Conservation (phyloP, 2,113 vertebrate genomes). For the Colossoma macropomum region DNA sequence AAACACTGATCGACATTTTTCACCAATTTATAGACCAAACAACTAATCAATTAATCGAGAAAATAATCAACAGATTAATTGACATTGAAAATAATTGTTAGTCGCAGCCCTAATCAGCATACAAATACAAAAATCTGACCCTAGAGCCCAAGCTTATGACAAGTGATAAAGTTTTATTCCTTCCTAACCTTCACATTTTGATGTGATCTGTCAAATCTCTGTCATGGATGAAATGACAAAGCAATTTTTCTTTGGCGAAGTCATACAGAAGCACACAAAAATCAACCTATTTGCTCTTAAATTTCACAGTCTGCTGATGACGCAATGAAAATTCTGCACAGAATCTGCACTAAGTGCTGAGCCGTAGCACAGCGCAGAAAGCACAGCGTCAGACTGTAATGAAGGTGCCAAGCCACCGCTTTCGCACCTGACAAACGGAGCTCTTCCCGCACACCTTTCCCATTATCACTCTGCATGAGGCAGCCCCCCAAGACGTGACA, state of each 20-base stretch:
- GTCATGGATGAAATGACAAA: neutral
- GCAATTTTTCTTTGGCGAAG: neutral
- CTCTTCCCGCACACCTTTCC: slow-evolving; percentile 3
- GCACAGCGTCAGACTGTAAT: slow-evolving; percentile 12
- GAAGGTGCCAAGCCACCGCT: neutral
- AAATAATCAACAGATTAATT: no score
- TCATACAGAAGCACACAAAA: neutral
- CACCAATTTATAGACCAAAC: no score
- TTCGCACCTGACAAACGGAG: slow-evolving; percentile 17
- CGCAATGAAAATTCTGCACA: neutral
- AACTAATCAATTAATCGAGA: no score
- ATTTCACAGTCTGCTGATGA: neutral
- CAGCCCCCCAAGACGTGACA: slow-evolving; percentile 6
- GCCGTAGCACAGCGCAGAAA: neutral
- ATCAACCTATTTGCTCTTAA: neutral
- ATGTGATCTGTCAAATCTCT: no score
- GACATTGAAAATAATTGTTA: no score
- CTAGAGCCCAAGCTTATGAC: neutral
- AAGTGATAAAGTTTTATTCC: neutral
- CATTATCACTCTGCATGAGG: slow-evolving; percentile 31
- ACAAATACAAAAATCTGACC: no score
- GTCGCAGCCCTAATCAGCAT: no score
- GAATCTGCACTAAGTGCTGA: neutral
- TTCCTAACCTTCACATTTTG: neutral
- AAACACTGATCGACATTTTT: no score